Percentiles rank a stretch among this genome's conserved stretches.
Evolutionary conservation across 2,113 vertebrate species (phyloP).

Genomic region (Micronisus gabar): DNA sequence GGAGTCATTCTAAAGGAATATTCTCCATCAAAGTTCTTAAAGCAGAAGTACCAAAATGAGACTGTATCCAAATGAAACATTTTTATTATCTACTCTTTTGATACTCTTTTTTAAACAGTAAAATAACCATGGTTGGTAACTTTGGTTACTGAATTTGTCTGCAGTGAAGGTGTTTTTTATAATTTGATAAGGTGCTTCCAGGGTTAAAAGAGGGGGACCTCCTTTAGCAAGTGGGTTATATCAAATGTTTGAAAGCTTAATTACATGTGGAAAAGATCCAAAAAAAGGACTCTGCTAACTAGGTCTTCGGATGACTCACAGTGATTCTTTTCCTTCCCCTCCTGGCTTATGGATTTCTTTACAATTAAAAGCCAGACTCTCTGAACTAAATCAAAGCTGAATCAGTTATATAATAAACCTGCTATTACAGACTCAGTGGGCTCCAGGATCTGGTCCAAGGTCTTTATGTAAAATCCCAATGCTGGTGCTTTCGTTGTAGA

Average conservation of each 20-base stretch:
- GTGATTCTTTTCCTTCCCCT: neutral
- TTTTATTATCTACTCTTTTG: neutral
- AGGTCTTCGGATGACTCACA: neutral
- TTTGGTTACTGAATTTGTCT: neutral
- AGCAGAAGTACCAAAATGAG: neutral
- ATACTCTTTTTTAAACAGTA: neutral
- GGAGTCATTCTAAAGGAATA: neutral
- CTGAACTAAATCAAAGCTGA: neutral
- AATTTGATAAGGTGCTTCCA: neutral
- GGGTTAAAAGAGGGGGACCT: neutral
- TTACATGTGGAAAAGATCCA: neutral
- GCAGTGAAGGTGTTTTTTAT: neutral
- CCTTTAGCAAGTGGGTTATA: neutral
- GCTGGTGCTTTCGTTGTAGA: neutral
- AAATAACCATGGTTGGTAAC: neutral
- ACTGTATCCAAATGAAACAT: neutral
- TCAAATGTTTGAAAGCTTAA: neutral
- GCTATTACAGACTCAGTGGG: neutral
- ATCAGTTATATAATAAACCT: neutral
- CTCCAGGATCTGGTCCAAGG: neutral
- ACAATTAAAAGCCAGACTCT: neutral
- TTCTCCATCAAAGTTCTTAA: neutral
- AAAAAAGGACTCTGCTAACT: neutral
- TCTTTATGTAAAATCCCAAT: neutral
- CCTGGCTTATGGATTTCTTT: neutral